Conservation (phyloP, 2,797 vertebrate genomes). For the Neostethus bicornis region DNA sequence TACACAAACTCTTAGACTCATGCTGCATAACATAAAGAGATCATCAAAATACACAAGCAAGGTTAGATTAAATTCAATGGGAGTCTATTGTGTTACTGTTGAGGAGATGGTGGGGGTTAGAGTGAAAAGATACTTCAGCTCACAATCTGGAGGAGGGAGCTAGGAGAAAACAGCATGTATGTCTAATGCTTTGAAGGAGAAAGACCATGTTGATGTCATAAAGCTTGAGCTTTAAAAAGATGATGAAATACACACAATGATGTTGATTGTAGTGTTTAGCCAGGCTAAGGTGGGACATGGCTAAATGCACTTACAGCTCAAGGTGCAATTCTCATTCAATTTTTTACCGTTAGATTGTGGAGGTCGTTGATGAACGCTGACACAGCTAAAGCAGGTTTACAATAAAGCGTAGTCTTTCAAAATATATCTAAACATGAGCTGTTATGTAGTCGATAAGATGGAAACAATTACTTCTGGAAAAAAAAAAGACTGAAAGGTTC, state of each 20-base stretch:
- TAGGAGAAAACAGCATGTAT: neutral
- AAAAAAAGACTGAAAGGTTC: neutral
- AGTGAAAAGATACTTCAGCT: neutral
- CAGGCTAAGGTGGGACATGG: conserved; percentile 26
- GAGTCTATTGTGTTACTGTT: neutral
- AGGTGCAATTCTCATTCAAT: conserved; percentile 1
- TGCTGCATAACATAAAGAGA: neutral
- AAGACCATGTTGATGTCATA: neutral
- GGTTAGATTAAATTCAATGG: too few species aligned
- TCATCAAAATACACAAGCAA: neutral
- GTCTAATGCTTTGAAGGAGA: neutral
- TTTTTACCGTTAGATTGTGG: neutral
- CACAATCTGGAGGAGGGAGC: neutral
- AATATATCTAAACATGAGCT: neutral
- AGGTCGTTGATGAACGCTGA: conserved; percentile 14
- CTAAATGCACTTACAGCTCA: conserved; percentile 11
- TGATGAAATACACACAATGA: neutral
- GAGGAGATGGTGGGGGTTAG: neutral
- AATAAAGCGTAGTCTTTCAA: neutral
- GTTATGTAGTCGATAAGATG: neutral
- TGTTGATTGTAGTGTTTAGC: neutral
- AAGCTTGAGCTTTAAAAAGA: conserved; percentile 8
- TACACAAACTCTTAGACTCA: neutral
- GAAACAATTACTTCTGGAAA: neutral
- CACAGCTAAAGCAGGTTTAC: neutral